These are phyloP conservation scores for Lasioglossum oenotherae DNA, from an alignment of 2,888 invertebrate genomes.

Conservation along the genomic window DNA sequence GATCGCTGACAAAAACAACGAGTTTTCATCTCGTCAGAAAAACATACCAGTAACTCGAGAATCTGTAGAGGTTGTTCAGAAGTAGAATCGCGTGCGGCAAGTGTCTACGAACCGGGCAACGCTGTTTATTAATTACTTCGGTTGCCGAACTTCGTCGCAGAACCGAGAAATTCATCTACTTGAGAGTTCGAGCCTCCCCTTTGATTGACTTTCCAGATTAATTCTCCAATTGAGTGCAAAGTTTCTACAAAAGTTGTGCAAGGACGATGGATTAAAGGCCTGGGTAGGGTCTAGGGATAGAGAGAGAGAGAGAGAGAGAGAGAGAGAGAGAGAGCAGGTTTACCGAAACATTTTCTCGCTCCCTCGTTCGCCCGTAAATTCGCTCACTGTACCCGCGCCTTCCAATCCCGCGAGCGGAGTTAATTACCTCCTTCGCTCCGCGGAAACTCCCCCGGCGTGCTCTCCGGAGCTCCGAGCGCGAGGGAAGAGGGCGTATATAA, in stretches of 20 bases:
- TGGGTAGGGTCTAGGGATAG: not conserved
- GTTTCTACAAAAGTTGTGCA: not conserved
- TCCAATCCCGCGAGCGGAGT: constrained; percentile 65
- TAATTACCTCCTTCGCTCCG: constrained; percentile 59
- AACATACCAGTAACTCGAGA: not conserved
- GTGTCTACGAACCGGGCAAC: not conserved
- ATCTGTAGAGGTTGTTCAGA: not conserved
- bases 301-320: too few species aligned
- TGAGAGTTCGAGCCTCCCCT: not conserved
- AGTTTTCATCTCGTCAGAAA: not conserved
- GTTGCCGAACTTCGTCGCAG: not conserved
- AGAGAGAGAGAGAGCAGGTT: not conserved
- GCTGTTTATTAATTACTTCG: not conserved
- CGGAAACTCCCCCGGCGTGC: constrained; percentile 30
- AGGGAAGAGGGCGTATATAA: constrained; percentile 38
- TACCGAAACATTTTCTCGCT: constrained; percentile 11
- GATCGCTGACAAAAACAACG: not conserved
- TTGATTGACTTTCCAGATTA: constrained; percentile 2
- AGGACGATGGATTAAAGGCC: not conserved
- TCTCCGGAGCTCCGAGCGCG: constrained; percentile 1
- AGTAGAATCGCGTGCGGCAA: not conserved
- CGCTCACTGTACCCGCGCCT: constrained; percentile 58
- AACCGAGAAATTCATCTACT: not conserved
- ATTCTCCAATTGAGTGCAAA: not conserved
- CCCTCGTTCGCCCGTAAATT: constrained; percentile 57